phyloP scores from a whole-genome alignment of 2,888 invertebrate species.

The Clitarchus hookeri region DNA sequence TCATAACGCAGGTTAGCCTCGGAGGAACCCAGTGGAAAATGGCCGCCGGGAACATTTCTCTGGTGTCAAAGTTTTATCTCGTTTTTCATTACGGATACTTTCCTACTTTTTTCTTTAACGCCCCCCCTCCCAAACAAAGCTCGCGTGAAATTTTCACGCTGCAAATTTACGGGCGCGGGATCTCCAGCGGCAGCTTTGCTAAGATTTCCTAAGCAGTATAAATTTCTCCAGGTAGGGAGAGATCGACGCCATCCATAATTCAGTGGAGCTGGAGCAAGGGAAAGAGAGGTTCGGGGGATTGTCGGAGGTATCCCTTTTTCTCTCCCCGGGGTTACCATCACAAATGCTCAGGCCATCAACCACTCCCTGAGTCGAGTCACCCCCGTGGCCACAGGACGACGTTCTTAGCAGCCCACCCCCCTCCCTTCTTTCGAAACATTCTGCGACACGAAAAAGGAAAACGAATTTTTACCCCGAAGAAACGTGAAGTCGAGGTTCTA shows the following conservation, averaged over 20 bases:
- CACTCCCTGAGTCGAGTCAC: neutral
- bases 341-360: neutral
- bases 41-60: neutral
- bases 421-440: too few relatives aligned
- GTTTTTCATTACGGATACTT: slow-evolving; percentile 6
- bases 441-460: too few relatives aligned
- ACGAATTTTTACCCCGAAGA: too few relatives aligned
- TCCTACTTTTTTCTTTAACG: neutral
- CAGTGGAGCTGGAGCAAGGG: neutral
- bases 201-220: slow-evolving; percentile 14
- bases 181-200: neutral
- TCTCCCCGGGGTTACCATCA: neutral
- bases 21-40: neutral
- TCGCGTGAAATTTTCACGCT: neutral
- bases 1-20: neutral
- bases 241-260: slow-evolving; percentile 14
- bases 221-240: neutral
- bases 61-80: slow-evolving; percentile 14
- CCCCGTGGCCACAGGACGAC: too few relatives aligned
- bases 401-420: too few relatives aligned
- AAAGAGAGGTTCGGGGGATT: neutral
- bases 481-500: too few relatives aligned
- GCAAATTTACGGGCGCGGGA: neutral
- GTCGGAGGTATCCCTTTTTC: neutral
- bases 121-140: neutral